Evolutionary conservation across 2,113 vertebrate species (phyloP).

Genomic region (Pelusios castaneus): DNA sequence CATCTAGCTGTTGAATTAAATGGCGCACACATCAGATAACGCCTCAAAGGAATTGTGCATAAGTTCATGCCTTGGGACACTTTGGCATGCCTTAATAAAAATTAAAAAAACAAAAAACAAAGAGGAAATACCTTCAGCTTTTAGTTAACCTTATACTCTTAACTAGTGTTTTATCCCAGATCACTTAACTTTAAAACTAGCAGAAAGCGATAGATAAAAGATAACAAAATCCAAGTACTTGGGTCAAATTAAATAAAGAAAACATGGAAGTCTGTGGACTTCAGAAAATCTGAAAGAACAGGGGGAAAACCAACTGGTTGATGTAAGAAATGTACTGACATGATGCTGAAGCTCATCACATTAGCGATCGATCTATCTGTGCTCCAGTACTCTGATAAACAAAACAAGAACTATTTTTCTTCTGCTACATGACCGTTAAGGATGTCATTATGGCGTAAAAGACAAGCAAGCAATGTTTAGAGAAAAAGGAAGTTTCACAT

Average conservation of each 20-base stretch:
- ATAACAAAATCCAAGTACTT: not conserved
- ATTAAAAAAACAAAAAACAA: not conserved
- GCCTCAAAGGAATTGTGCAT: not conserved
- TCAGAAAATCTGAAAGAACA: not conserved
- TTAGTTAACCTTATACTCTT: not conserved
- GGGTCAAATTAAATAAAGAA: not conserved
- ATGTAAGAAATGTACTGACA: not conserved
- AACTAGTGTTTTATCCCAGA: not conserved
- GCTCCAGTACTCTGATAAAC: not conserved
- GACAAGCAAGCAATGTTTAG: not conserved
- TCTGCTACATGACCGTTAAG: not conserved
- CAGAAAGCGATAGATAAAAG: not conserved
- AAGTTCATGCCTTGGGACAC: not conserved
- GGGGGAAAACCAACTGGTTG: not conserved
- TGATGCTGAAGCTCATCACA: not conserved
- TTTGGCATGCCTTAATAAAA: not conserved
- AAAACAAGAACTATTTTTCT: not conserved
- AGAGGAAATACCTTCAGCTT: not conserved
- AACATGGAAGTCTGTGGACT: fast-evolving
- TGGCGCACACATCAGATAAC: not conserved
- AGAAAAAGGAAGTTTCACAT: not conserved
- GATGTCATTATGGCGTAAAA: not conserved
- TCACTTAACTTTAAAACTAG: not conserved
- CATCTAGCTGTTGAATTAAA: slow-evolving; percentile 3
- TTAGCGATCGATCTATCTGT: not conserved